phyloP scores from a whole-genome alignment of 2,888 invertebrate genomes.

The Prosopocoilus inquinatus region DNA sequence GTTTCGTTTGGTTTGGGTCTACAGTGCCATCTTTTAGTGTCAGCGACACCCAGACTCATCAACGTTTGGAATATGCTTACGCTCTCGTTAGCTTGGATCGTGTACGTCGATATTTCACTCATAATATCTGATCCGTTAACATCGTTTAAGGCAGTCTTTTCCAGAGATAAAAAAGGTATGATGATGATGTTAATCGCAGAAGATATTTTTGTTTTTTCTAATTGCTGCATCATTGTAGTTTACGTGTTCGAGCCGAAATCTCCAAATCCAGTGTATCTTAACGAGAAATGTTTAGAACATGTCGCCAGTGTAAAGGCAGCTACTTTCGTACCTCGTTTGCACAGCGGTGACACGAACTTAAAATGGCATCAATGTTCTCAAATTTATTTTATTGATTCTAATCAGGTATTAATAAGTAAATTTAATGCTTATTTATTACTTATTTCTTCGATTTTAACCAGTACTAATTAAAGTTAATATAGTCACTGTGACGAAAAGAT shows the following conservation, averaged over 20 bases:
- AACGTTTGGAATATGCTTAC: conserved; percentile 73
- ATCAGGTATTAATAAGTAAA: conserved; percentile 54
- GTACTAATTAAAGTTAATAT: conserved; percentile 43
- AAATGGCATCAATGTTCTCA: conserved; percentile 63
- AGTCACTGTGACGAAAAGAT: conserved; percentile 9
- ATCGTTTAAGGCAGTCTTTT: conserved; percentile 67
- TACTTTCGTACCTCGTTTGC: conserved; percentile 58
- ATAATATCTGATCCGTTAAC: conserved; percentile 62
- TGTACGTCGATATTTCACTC: conserved; percentile 53
- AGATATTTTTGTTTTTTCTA: conserved; percentile 1
- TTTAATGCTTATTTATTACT: no score
- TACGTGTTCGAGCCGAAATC: conserved; percentile 62
- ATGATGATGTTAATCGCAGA: background rate
- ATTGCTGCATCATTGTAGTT: conserved; percentile 51
- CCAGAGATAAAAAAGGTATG: conserved; percentile 61
- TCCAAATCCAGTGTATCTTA: conserved; percentile 56
- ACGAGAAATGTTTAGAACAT: conserved; percentile 51
- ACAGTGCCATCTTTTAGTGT: conserved; percentile 59
- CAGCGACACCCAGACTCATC: conserved; percentile 57
- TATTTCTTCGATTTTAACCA: conserved; percentile 62
- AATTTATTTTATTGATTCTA: conserved; percentile 60
- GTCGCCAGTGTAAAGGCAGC: conserved; percentile 51
- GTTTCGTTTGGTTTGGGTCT: conserved; percentile 60
- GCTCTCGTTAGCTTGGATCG: conserved; percentile 68
- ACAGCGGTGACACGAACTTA: conserved; percentile 47